Percentiles rank a stretch among this genome's conserved stretches.
phyloP scores from a whole-genome alignment of 2,113 vertebrate genomes.

The Clarias macrocephalus region DNA sequence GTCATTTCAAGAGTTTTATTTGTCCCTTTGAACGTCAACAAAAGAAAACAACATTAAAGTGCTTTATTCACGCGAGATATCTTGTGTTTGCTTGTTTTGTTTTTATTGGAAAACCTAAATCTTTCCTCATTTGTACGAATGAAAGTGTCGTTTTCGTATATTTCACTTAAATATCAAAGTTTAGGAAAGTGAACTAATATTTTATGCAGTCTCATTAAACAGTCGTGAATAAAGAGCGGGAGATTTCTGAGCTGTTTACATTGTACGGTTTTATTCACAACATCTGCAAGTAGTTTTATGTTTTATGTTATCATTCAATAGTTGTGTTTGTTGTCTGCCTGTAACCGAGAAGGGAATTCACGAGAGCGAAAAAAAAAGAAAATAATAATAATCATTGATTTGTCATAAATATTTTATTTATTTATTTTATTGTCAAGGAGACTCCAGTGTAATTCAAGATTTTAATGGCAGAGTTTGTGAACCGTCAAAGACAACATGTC shows the following conservation, averaged over 20 bases:
- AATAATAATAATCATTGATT: neutral
- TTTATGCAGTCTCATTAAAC: neutral
- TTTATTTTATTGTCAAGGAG: neutral
- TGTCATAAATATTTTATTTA: neutral
- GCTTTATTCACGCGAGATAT: neutral
- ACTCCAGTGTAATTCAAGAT: neutral
- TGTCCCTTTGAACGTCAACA: neutral
- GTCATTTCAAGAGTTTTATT: neutral
- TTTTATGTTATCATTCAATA: constrained; percentile 11
- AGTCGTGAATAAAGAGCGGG: neutral
- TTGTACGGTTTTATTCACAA: neutral
- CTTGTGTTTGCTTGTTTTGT: neutral
- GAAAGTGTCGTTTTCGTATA: neutral
- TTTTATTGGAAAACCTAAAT: neutral
- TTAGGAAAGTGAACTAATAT: neutral
- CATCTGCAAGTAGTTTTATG: neutral
- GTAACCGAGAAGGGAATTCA: neutral
- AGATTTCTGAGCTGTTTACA: neutral
- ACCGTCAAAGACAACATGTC: neutral
- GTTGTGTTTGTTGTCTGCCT: constrained; percentile 14
- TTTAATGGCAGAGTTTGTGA: constrained; percentile 3
- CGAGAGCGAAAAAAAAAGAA: neutral
- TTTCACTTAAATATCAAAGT: neutral
- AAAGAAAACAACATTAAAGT: neutral
- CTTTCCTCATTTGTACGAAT: neutral